Conservation (phyloP, 2,888 invertebrate species). For the Sclerodermus sp. region DNA sequence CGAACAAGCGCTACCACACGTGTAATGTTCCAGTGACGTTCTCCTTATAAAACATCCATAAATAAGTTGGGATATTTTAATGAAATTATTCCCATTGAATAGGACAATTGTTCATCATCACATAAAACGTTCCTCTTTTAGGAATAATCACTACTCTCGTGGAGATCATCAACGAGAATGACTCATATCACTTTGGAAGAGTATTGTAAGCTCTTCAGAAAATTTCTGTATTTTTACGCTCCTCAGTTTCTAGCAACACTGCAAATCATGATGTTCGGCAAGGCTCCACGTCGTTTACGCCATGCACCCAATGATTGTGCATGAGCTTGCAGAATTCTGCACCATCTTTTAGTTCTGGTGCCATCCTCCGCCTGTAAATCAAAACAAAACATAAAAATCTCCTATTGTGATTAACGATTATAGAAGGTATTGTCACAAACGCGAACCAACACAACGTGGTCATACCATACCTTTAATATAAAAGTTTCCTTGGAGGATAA, state of each 20-base stretch:
- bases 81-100: background rate
- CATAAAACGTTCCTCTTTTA: constrained; percentile 14
- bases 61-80: constrained; percentile 1
- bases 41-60: no score
- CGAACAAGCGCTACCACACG: background rate
- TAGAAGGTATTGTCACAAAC: constrained; percentile 4
- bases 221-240: no score
- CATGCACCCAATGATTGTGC: constrained; percentile 91
- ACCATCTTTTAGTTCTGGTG: constrained; percentile 85
- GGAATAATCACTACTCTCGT: constrained; percentile 19
- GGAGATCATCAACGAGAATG: constrained; percentile 16
- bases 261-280: constrained; percentile 97
- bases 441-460: constrained; percentile 1
- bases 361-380: constrained; percentile 92
- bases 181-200: background rate
- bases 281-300: constrained; percentile 87
- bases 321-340: constrained; percentile 85
- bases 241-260: constrained; percentile 59
- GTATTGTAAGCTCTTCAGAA: background rate
- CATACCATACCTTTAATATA: constrained; percentile 83
- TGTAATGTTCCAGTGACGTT: constrained; percentile 14
- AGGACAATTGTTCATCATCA: constrained; percentile 27
- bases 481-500: constrained; percentile 89
- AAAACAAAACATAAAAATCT: constrained; percentile 23
- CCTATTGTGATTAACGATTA: background rate